Conservation (phyloP, 2,888 invertebrate genomes). For the Lissonota sp. region DNA sequence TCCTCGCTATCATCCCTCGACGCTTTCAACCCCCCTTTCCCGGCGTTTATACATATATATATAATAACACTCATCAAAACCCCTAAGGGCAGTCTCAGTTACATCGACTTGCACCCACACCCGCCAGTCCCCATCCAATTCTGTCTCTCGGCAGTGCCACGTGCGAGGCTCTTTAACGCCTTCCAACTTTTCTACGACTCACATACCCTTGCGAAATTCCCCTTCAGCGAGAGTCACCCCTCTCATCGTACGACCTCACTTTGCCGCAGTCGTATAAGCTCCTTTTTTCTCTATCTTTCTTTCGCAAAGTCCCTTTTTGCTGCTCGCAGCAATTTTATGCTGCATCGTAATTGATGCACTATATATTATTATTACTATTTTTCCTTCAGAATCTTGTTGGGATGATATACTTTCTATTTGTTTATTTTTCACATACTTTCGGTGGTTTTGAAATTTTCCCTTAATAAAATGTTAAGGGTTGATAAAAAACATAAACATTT, state of each 20-base stretch:
- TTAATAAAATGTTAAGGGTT: too few species aligned
- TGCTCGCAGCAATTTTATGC: conserved; percentile 38
- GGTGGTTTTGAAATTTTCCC: too few species aligned
- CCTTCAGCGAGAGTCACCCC: conserved; percentile 32
- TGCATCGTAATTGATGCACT: conserved; percentile 20
- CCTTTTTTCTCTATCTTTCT: conserved; percentile 7
- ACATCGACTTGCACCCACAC: conserved; percentile 42
- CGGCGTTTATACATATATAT: conserved; percentile 39
- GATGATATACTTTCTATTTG: too few species aligned
- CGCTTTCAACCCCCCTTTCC: background rate
- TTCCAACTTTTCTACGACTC: conserved; percentile 65
- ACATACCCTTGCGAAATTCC: conserved; percentile 35
- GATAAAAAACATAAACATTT: too few species aligned
- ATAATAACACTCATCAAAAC: conserved; percentile 38
- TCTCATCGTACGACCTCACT: conserved; percentile 44
- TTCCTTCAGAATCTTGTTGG: background rate
- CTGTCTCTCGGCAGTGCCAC: conserved; percentile 44
- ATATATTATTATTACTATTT: conserved; percentile 41
- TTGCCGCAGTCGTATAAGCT: conserved; percentile 58
- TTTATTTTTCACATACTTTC: too few species aligned
- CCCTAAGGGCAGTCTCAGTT: conserved; percentile 38
- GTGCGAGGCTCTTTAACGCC: conserved; percentile 69
- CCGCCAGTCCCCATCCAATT: background rate
- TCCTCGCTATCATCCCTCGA: background rate
- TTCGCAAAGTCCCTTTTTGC: conserved; percentile 34